Evolutionary conservation across 2,888 invertebrate genomes (phyloP), one percentile per base, ranked within the genome.

Genomic region (Aspidiotus destructor): DNA sequence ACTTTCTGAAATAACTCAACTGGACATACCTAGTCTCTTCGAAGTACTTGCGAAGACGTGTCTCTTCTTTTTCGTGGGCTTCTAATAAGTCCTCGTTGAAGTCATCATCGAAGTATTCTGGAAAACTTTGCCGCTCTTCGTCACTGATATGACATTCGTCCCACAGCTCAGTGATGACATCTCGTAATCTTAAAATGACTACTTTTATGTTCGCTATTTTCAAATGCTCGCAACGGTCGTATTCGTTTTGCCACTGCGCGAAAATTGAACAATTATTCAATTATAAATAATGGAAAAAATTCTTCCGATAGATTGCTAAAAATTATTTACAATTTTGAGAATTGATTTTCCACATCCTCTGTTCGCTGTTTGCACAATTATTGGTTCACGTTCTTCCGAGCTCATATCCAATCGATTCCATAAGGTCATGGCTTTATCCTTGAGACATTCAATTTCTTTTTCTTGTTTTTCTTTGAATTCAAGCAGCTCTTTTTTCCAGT

Each of bases 31-130:
- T 82, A 74, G 89, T 84, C 0, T 81, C 80, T 62, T 83, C 79
- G 74, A 86, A 87, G 76, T 80, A 87, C 15, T 79, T 79, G 62
- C 83, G 82, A 44, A 92, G 79, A 74, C 84, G 85, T 13, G 85
- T 83, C 7, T 89, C 79, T 76, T 94, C 89, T 60, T 85, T 76
- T 76, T 94, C 92, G 75, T 92, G 92, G 17, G 87, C 75, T 0
- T 85, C 84, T 10, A 94, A 79, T 0, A 92, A 79, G 76, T 90
- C 89, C 75, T 94, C 93, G 0, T 86, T 87, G 75, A 84, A 92
- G 57, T 84, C 83, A 55, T 87, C 85, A 73, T 83, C 82, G 73
- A 81, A 79, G 74, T 84, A 86, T 71, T 85, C 84, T 0, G 81
- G 76, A 75, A 88, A 89, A 70, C 82, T 79, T 16, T 81, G 80